Evolutionary conservation across 2,888 invertebrate genomes (phyloP).

Genomic region (Hypselothyrea guttata): DNA sequence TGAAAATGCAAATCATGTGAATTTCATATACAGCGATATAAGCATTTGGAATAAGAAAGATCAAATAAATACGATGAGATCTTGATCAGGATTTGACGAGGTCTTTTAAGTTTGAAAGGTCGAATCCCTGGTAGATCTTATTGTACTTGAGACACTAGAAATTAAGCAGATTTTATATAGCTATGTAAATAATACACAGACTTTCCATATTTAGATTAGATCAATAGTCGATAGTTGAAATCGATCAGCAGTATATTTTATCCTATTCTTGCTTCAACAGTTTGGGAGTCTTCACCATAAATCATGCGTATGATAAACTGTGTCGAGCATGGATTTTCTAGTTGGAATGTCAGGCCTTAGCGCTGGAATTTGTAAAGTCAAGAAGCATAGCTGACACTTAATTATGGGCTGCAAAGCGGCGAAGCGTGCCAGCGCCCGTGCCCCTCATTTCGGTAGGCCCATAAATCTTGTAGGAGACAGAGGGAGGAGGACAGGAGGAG

Average conservation of each 20-base stretch:
- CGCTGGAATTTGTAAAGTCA: constrained; percentile 76
- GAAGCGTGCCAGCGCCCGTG: constrained; percentile 58
- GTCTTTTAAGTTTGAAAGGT: too few species aligned
- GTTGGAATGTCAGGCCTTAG: constrained; percentile 26
- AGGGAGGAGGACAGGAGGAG: neutral
- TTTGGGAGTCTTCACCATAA: constrained; percentile 47
- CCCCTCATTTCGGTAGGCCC: constrained; percentile 4
- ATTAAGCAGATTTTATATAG: too few species aligned
- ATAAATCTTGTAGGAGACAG: constrained; percentile 51
- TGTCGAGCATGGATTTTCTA: constrained; percentile 36
- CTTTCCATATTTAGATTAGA: too few species aligned
- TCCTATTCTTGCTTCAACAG: constrained; percentile 15
- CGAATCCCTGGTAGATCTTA: too few species aligned
- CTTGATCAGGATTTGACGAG: too few species aligned
- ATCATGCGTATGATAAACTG: constrained; percentile 50
- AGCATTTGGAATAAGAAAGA: too few species aligned
- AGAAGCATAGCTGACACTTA: constrained; percentile 74
- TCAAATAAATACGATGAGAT: too few species aligned
- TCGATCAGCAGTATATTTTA: constrained; percentile 23
- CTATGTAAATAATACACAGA: too few species aligned
- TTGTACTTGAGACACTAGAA: too few species aligned
- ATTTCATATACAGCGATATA: too few species aligned
- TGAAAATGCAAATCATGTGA: too few species aligned
- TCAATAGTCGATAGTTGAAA: too few species aligned
- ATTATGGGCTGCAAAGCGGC: constrained; percentile 67